A percentile compares a stretch with the other conserved stretches of the same genome.
These are phyloP conservation scores for Cephalopterus ornatus DNA, from an alignment of 2,113 vertebrate genomes.

Conservation along the genomic window DNA sequence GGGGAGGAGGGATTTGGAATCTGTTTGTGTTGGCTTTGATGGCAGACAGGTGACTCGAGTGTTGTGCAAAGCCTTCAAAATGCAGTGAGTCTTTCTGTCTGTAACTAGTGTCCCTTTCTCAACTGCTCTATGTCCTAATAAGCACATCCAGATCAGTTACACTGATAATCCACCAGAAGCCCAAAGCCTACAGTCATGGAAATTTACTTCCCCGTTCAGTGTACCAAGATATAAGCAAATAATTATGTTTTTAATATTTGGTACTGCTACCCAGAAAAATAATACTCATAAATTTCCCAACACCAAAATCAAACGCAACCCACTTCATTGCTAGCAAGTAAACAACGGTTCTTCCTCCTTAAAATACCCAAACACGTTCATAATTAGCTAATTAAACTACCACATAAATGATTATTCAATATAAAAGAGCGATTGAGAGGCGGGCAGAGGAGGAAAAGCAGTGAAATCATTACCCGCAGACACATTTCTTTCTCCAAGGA, in stretches of 20 bases:
- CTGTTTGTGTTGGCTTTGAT: background rate
- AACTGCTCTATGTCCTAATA: background rate
- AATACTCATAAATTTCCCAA: conserved; percentile 30
- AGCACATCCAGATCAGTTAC: background rate
- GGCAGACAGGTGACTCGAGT: background rate
- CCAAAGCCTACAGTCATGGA: background rate
- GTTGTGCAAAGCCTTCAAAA: background rate
- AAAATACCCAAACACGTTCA: conserved; percentile 24
- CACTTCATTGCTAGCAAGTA: conserved; percentile 56
- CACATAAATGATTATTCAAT: conserved; percentile 49
- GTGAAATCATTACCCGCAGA: background rate
- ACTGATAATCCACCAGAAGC: background rate
- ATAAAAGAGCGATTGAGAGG: conserved; percentile 10
- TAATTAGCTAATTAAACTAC: conserved; percentile 68
- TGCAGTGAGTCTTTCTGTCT: background rate
- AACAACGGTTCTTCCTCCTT: conserved; percentile 54
- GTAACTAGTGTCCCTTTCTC: background rate
- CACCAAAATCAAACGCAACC: conserved; percentile 47
- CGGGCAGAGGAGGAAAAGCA: background rate
- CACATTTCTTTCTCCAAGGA: background rate
- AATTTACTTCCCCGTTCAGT: conserved; percentile 10
- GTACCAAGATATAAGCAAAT: conserved; percentile 33
- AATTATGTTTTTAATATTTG: conserved; percentile 60
- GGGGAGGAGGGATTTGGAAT: background rate
- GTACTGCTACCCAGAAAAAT: conserved; percentile 15